Evolutionary conservation across 1,140 invertebrate genomes (phyloP), one percentile per base, ranked within the genome.

Genomic region (Hirudo medicinalis): DNA sequence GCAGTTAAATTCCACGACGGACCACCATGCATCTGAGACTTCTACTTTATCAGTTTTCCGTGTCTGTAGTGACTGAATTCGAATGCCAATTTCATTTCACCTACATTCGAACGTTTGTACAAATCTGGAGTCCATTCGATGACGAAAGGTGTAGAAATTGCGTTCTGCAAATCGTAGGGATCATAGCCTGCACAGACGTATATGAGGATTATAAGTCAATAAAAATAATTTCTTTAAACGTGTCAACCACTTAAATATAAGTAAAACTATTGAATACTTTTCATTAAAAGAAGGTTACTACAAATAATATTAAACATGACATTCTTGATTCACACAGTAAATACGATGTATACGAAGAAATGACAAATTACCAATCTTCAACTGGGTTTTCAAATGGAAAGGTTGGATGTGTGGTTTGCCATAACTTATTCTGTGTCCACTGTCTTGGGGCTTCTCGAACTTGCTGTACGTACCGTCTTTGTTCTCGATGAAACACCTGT

Each of bases 11-110:
- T 13, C 11, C 11, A 49, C 15, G 3, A 49, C 43, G 11, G 40
- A 11, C 40, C 40, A 40, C 40, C 40, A 49, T 6, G 32, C 32
- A 6, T 36, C 2, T 6, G 2, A 36, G 2, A 49, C 1, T 13
- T 17, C 13, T 13, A 49, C 15, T 49, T 49, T 5, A 49, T 9
- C 22, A 32, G 19, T n/a, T 32, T 63, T n/a, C 22, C 57, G 57
- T 32, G 29, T 13, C 29, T 63, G 57, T 63, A 63, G 57, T 63
- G 57, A 11, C 57, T 63, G 57, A 63, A 63, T 32, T 63, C 57
- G 20, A 25, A 63, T 4, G 22, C 17, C 20, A 63, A 63, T 32
- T 25, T 32, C 57, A 63, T 25, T 32, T 32, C 22, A n/a, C 57
- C 57, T 22, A 63, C 57, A 25, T 63, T 63, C 19, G 57, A 63